Conservation (phyloP, 2,797 vertebrate genomes). For the Kryptopterus vitreolus region DNA sequence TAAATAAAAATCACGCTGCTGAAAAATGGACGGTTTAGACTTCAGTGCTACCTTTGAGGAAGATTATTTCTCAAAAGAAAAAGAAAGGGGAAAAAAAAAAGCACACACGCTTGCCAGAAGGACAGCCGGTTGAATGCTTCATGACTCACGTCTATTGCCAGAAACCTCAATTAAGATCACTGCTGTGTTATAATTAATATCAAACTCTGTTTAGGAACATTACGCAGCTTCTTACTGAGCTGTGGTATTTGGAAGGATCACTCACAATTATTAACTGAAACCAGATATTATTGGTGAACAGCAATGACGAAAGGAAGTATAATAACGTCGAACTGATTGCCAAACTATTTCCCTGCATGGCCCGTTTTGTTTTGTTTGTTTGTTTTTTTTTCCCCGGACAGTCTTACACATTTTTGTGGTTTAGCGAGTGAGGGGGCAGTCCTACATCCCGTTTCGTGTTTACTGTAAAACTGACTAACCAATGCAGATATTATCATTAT, state of each 20-base stretch:
- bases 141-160: constrained; percentile 66
- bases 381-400: background rate
- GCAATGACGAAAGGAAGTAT: constrained; percentile 22
- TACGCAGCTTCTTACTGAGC: constrained; percentile 47
- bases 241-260: constrained; percentile 51
- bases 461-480: constrained; percentile 4
- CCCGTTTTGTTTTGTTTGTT: background rate
- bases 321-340: background rate
- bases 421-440: background rate
- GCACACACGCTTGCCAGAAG: constrained; percentile 28
- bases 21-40: background rate
- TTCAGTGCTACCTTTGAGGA: constrained; percentile 18
- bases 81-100: constrained; percentile 5
- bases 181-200: constrained; percentile 58
- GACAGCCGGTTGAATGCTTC: constrained; percentile 27
- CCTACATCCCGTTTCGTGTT: background rate
- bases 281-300: background rate
- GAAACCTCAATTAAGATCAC: constrained; percentile 60
- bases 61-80: constrained; percentile 22
- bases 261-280: constrained; percentile 28
- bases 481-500: background rate
- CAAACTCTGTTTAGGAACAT: constrained; percentile 49
- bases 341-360: background rate
- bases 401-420: background rate
- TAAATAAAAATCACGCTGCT: too few species aligned